Percentiles rank a stretch among this genome's conserved stretches.
Conservation (phyloP, 2,888 invertebrate species). For the Amitus sp. region DNA sequence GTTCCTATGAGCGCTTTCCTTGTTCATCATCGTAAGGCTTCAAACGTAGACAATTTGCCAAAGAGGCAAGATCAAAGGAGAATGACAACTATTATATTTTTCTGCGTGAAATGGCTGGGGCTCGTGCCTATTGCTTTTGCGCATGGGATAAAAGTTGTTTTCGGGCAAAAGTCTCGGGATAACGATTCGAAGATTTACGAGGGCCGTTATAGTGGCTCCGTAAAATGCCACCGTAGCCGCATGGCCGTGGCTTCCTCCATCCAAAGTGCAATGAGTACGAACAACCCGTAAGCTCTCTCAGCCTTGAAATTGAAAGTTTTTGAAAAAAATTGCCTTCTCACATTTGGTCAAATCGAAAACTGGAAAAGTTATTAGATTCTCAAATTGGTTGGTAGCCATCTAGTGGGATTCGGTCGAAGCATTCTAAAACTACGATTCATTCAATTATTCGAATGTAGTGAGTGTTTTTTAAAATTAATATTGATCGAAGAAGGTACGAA, state of each 20-base stretch:
- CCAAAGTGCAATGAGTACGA: conserved; percentile 20
- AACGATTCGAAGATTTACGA: conserved; percentile 34
- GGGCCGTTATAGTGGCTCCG: conserved; percentile 22
- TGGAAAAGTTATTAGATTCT: too few species aligned
- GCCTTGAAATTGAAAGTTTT: conserved; percentile 21
- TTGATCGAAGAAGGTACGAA: too few species aligned
- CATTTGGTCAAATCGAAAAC: too few species aligned
- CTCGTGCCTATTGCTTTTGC: conserved; percentile 19
- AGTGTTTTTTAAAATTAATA: too few species aligned
- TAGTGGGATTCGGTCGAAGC: too few species aligned
- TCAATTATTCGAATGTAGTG: too few species aligned
- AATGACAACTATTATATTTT: conserved; percentile 14
- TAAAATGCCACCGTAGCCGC: conserved; percentile 16
- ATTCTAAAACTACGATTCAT: too few species aligned
- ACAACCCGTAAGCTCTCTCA: conserved; percentile 16
- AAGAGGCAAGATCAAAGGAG: conserved; percentile 3
- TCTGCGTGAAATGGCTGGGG: conserved; percentile 9
- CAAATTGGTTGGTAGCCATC: too few species aligned
- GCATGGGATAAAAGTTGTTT: conserved; percentile 30
- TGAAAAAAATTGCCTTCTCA: conserved; percentile 1
- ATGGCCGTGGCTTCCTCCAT: conserved; percentile 6
- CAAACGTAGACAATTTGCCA: conserved; percentile 6
- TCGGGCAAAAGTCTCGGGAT: conserved; percentile 23
- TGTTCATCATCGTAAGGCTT: background rate
- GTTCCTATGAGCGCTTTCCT: too few species aligned